Base-by-base conservation (phyloP, 2,113 vertebrate genomes). In the Plotosus lineatus region DNA sequence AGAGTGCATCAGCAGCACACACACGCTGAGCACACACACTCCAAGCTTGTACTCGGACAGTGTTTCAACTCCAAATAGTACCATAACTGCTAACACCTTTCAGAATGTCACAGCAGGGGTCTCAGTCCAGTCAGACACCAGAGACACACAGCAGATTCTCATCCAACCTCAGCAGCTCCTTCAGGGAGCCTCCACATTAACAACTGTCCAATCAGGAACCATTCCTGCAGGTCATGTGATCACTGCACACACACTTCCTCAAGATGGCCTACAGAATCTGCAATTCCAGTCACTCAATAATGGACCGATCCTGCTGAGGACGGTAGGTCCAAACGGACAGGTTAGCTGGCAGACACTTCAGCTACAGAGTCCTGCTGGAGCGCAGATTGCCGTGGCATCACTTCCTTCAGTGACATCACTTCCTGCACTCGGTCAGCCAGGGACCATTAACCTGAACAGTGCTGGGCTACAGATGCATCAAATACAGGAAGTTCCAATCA, bases 311-410 rank as follows among this genome's bases (percentile, higher is more conserved):
- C 93, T 98, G 82, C 93, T 99, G 89, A 95, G 97, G 79, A 97
- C 97, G 0, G 92, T 99, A 31, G 95, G 95, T 6, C 96, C 97
- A 33, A 97, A 97, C 11, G 98, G 98, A 72, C 97, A 99, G 88
- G 94, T 99, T 77, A 98, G 95, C 91, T 99, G 97, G 97, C 98
- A 99, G 84, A 98, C 97, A 58, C 93, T 99, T 87, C 98, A 99
- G 91, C 92, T 99, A 84, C 97, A 98, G 89, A 98, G 94, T 87
- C 95, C 97, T 0, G 86, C 94, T 15, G 96, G 97, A 65, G 90
- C 96, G 0, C 97, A 98, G 93, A 97, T 99, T 92, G 97, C 97
- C 1, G 89, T 99, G 90, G 96, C 97, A 42, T 95, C 95, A 4
- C 86, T 98, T 89, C 96, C 96, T 88, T 60, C 76, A 50, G 11